Evolutionary conservation across 1,140 invertebrate genomes (phyloP).

Genomic region (Vanessa atalanta): DNA sequence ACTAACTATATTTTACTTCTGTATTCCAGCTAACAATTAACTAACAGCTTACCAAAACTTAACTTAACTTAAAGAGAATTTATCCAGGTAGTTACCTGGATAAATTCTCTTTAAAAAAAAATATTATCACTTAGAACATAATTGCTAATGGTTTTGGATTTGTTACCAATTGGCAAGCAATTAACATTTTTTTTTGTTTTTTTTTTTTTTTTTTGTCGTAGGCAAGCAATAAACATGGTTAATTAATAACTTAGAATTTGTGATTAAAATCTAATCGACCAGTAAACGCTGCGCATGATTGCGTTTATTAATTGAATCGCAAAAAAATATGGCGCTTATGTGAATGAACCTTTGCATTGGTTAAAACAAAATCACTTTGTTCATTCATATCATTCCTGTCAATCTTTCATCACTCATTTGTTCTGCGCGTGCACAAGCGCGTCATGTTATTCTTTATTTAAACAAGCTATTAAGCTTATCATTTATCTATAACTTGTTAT

Average conservation of each 20-base stretch:
- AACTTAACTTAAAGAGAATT: too few relatives aligned
- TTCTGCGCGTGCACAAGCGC: conserved; percentile 48
- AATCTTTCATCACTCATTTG: conserved; percentile 59
- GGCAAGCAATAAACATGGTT: not conserved
- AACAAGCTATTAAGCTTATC: conserved; percentile 52
- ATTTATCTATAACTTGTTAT: conserved; percentile 45
- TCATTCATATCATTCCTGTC: conserved; percentile 45
- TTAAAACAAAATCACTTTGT: conserved; percentile 48
- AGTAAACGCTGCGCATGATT: conserved; percentile 12
- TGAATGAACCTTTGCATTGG: conserved; percentile 30
- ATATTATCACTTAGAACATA: too few relatives aligned
- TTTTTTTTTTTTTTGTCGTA: not conserved
- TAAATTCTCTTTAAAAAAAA: too few relatives aligned
- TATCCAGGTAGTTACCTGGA: too few relatives aligned
- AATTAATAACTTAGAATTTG: not conserved
- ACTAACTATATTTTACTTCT: too few relatives aligned
- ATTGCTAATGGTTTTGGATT: too few relatives aligned
- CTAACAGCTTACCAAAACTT: too few relatives aligned
- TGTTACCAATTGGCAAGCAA: not conserved
- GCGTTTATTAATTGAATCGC: not conserved
- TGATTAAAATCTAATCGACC: conserved; percentile 7
- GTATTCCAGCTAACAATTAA: too few relatives aligned
- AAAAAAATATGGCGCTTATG: conserved; percentile 17
- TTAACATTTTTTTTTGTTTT: not conserved
- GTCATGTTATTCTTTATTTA: conserved; percentile 48